Percentiles rank a stretch among this genome's conserved stretches.
Evolutionary conservation across 2,888 invertebrate species (phyloP).

Genomic region (Agrotis ipsilon): DNA sequence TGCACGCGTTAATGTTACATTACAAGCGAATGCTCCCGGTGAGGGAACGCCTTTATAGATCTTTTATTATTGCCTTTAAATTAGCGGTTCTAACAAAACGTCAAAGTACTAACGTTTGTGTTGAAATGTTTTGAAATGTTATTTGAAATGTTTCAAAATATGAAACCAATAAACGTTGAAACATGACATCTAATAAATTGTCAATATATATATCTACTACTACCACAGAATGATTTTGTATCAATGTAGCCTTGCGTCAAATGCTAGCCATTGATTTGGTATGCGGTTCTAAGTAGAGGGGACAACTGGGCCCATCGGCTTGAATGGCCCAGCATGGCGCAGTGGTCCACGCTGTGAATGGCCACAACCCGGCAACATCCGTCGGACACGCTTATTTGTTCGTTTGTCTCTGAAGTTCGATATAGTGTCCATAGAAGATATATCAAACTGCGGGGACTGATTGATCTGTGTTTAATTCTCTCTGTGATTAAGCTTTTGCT

Average conservation of each 20-base stretch:
- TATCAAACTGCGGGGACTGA: no score
- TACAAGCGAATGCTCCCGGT: no score
- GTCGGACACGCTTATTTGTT: constrained; percentile 46
- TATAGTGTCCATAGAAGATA: constrained; percentile 18
- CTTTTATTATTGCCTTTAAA: no score
- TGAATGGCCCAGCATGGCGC: constrained; percentile 65
- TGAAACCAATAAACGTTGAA: constrained; percentile 30
- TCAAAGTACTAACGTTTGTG: no score
- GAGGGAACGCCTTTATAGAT: no score
- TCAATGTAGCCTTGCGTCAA: constrained; percentile 63
- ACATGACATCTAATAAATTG: constrained; percentile 25
- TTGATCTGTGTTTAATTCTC: constrained; percentile 12
- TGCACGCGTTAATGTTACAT: no score
- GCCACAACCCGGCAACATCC: constrained; percentile 47
- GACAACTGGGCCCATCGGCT: constrained; percentile 69
- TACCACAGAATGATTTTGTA: constrained; percentile 30
- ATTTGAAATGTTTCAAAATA: constrained; percentile 28
- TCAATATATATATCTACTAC: constrained; percentile 34
- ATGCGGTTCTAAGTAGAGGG: constrained; percentile 63
- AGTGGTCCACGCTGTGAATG: constrained; percentile 56
- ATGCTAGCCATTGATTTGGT: constrained; percentile 76
- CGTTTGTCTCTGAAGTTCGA: constrained; percentile 43
- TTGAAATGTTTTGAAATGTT: no score
- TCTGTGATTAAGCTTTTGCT: constrained; percentile 3
- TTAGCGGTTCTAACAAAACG: no score